phyloP scores from a whole-genome alignment of 2,113 vertebrate genomes.

The Hemicordylus capensis region DNA sequence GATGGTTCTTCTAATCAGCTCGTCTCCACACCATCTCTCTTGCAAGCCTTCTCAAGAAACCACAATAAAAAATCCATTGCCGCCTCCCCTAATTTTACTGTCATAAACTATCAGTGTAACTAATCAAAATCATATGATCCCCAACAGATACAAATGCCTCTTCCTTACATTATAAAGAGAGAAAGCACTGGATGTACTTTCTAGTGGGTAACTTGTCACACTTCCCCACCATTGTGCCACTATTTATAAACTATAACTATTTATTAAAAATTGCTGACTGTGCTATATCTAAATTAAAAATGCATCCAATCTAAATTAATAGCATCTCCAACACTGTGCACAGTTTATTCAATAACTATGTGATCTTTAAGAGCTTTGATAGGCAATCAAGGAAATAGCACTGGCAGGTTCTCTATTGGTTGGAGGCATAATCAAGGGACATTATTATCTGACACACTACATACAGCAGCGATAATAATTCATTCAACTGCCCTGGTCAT shows the following conservation, averaged over 20 bases:
- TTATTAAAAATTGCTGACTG: neutral
- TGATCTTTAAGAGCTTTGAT: neutral
- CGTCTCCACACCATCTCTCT: neutral
- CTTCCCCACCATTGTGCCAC: neutral
- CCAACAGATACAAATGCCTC: neutral
- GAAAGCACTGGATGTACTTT: neutral
- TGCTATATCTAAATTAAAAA: neutral
- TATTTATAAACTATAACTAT: too few species aligned
- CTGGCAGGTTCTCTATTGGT: neutral
- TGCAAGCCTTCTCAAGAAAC: neutral
- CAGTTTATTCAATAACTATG: neutral
- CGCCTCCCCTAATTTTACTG: neutral
- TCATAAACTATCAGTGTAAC: conserved; percentile 42
- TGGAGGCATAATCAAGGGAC: neutral
- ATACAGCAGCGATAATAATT: neutral
- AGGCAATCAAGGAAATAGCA: neutral
- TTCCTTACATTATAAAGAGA: neutral
- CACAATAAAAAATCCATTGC: neutral
- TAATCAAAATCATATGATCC: conserved; percentile 24
- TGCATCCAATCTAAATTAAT: too few species aligned
- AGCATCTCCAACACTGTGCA: too few species aligned
- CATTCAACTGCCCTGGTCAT: neutral
- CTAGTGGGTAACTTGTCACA: neutral
- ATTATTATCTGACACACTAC: neutral
- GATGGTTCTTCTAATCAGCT: neutral